Percentiles rank a stretch among this genome's conserved stretches.
Evolutionary conservation across 2,888 invertebrate genomes (phyloP).

Genomic region (Drosophila barbarae): DNA sequence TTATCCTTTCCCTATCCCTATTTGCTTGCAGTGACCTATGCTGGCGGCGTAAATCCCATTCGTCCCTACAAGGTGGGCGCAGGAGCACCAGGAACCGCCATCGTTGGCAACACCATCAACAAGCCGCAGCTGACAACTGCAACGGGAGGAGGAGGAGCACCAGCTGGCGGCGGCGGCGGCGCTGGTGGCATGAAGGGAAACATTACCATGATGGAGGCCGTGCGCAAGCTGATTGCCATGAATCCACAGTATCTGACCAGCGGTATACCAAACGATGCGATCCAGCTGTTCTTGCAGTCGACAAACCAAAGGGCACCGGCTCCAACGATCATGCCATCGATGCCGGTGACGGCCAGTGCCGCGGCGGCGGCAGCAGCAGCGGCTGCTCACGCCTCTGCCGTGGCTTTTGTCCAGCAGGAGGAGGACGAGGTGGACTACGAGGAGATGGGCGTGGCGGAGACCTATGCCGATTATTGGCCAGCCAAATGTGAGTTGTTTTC

Average conservation of each 20-base stretch:
- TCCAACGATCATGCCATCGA: constrained; percentile 2
- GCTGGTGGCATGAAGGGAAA: constrained; percentile 65
- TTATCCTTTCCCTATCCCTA: constrained; percentile 2
- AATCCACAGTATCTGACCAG: constrained; percentile 79
- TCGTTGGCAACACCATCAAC: constrained; percentile 18
- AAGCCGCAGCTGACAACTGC: constrained; percentile 17
- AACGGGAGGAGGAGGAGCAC: constrained; percentile 27
- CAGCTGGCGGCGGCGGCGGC: constrained; percentile 15
- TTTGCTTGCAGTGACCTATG: constrained; percentile 72
- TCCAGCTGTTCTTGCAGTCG: constrained; percentile 84
- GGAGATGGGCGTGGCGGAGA: constrained; percentile 98
- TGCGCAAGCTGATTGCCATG: constrained; percentile 77
- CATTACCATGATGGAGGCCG: constrained; percentile 76
- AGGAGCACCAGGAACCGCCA: background rate
- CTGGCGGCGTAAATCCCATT: constrained; percentile 26
- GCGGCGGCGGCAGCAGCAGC: constrained; percentile 14
- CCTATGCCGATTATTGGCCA: constrained; percentile 99
- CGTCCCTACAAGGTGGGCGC: constrained; percentile 44
- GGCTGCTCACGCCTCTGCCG: constrained; percentile 38
- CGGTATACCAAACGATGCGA: constrained; percentile 81
- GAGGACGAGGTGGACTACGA: constrained; percentile 95
- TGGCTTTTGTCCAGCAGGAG: constrained; percentile 77
- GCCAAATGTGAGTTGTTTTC: constrained; percentile 86
- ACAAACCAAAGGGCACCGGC: constrained; percentile 55
- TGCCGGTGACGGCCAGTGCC: constrained; percentile 15